phyloP scores from a whole-genome alignment of 2,113 vertebrate species.

The Ageneiosus marmoratus region DNA sequence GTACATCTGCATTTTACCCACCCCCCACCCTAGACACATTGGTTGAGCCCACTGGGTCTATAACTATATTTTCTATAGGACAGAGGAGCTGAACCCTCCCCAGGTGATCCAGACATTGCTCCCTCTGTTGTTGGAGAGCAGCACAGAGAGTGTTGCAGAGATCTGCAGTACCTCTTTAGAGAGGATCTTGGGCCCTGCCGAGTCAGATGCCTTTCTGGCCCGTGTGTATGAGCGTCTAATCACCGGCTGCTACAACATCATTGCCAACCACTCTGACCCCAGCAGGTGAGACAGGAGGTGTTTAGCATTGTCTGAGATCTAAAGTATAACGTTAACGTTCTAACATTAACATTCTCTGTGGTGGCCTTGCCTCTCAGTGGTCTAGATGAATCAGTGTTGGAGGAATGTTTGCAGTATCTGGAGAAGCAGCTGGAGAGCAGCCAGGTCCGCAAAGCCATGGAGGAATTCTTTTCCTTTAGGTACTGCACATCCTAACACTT shows the following conservation, averaged over 20 bases:
- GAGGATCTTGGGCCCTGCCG: conserved; percentile 89
- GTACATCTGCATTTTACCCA: no score
- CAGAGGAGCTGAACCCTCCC: conserved; percentile 87
- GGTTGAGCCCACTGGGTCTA: neutral
- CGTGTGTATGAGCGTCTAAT: conserved; percentile 92
- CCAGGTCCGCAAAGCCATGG: conserved; percentile 96
- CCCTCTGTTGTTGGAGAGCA: conserved; percentile 90
- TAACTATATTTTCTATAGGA: conserved; percentile 72
- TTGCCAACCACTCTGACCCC: conserved; percentile 91
- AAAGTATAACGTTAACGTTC: neutral
- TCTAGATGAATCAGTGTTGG: conserved; percentile 91
- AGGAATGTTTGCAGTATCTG: conserved; percentile 94
- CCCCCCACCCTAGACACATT: no score
- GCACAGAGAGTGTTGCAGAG: conserved; percentile 93
- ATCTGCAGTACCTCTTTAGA: conserved; percentile 92
- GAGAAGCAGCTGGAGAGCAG: conserved; percentile 95
- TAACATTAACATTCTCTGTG: neutral
- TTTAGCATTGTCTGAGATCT: no score
- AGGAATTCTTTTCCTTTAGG: conserved; percentile 97
- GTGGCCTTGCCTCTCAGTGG: conserved; percentile 74
- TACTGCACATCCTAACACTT: conserved; percentile 51
- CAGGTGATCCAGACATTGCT: conserved; percentile 87
- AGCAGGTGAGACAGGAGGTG: conserved; percentile 75
- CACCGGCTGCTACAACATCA: conserved; percentile 92
- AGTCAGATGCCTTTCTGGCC: conserved; percentile 92